Conservation (phyloP, 2,797 vertebrate species). For the Sus cebifrons region DNA sequence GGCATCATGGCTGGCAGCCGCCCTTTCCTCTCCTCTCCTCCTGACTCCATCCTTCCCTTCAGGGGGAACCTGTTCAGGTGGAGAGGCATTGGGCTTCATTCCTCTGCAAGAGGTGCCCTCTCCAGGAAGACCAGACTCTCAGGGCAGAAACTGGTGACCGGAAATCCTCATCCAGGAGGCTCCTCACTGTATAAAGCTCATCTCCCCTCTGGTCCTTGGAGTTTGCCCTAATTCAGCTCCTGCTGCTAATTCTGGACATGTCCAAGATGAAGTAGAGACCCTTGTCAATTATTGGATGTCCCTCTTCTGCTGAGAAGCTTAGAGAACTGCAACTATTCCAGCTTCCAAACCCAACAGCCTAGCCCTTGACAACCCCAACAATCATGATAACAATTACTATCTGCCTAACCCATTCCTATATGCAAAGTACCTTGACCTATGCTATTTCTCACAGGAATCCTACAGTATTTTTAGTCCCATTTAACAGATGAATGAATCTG, state of each 20-base stretch:
- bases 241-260: not conserved
- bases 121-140: not conserved
- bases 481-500: slow-evolving; percentile 5
- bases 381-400: not conserved
- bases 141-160: not conserved
- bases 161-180: not conserved
- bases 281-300: not conserved
- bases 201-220: not conserved
- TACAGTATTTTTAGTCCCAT: not conserved
- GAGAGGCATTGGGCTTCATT: not conserved
- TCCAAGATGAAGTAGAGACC: not conserved
- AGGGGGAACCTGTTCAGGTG: not conserved
- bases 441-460: not conserved
- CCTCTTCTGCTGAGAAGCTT: not conserved
- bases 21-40: not conserved
- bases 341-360: not conserved
- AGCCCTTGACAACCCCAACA: not conserved
- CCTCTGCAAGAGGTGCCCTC: not conserved
- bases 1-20: not conserved
- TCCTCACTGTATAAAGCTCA: not conserved
- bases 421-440: not conserved
- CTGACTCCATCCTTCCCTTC: not conserved
- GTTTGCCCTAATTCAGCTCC: not conserved
- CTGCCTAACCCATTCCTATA: not conserved
- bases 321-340: not conserved